Percentiles rank a stretch among this genome's conserved stretches.
Conservation (phyloP, 2,888 invertebrate genomes). For the Siphonodentalium dalli region DNA sequence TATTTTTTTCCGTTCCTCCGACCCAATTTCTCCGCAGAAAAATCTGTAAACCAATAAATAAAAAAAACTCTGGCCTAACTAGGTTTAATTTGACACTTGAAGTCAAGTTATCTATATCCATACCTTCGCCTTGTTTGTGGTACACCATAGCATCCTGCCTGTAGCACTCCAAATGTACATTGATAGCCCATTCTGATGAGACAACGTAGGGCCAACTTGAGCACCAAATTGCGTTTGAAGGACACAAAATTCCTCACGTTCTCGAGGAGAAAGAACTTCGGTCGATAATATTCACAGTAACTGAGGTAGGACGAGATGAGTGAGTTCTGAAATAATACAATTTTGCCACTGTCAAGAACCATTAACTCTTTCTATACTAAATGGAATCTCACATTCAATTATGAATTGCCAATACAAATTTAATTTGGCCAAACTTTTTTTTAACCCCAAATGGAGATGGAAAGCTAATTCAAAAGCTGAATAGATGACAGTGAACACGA, state of each 20-base stretch:
- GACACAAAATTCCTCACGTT: conserved; percentile 87
- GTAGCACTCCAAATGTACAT: conserved; percentile 84
- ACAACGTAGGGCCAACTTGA: conserved; percentile 80
- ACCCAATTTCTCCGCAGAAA: too few relatives aligned
- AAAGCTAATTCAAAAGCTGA: too few relatives aligned
- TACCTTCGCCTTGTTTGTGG: conserved; percentile 80
- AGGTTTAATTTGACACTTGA: too few relatives aligned
- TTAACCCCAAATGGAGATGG: too few relatives aligned
- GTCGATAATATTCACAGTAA: conserved; percentile 85
- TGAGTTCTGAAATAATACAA: conserved; percentile 71
- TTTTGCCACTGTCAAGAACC: background rate
- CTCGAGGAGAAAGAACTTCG: conserved; percentile 82
- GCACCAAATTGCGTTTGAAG: conserved; percentile 81
- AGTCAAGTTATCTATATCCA: conserved; percentile 1
- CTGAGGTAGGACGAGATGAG: conserved; percentile 82
- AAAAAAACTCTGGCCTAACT: background rate
- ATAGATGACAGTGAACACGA: too few relatives aligned
- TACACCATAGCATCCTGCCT: conserved; percentile 85
- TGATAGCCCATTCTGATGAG: conserved; percentile 86
- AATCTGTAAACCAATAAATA: conserved; percentile 22
- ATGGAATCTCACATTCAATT: too few relatives aligned
- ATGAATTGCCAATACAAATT: background rate
- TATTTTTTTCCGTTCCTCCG: background rate
- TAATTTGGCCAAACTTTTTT: too few relatives aligned
- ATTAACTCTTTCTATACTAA: too few relatives aligned